Conservation (phyloP, 2,113 vertebrate species). For the Peromyscus polionotus region DNA sequence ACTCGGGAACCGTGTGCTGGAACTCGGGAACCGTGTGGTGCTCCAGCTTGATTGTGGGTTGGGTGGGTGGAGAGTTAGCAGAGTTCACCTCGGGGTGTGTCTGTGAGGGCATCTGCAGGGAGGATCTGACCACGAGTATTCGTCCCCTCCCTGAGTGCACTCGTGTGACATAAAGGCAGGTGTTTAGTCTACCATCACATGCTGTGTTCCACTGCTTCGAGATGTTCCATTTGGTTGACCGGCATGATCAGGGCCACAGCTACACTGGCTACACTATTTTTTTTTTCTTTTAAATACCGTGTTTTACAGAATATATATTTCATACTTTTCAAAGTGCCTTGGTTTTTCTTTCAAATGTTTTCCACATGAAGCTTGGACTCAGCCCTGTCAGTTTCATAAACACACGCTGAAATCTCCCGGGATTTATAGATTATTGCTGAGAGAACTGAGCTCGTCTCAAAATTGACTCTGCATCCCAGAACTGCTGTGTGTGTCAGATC, state of each 20-base stretch:
- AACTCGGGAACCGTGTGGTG: too few species aligned
- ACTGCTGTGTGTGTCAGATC: too few species aligned
- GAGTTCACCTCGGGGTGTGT: neutral
- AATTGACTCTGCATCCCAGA: neutral
- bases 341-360: neutral
- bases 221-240: fast-evolving
- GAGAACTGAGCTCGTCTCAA: neutral
- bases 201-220: neutral
- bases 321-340: neutral
- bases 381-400: neutral
- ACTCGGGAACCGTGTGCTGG: too few species aligned
- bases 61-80: neutral
- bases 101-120: neutral
- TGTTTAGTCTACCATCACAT: neutral
- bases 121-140: neutral
- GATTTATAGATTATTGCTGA: neutral
- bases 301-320: neutral
- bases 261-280: neutral
- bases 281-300: fast-evolving
- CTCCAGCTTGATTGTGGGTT: neutral
- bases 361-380: too few species aligned
- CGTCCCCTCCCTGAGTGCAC: fast-evolving
- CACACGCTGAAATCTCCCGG: neutral
- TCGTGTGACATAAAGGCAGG: neutral
- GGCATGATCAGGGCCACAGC: neutral